Base-by-base conservation (phyloP, 2,888 invertebrate genomes). In the Drosophila merina region DNA sequence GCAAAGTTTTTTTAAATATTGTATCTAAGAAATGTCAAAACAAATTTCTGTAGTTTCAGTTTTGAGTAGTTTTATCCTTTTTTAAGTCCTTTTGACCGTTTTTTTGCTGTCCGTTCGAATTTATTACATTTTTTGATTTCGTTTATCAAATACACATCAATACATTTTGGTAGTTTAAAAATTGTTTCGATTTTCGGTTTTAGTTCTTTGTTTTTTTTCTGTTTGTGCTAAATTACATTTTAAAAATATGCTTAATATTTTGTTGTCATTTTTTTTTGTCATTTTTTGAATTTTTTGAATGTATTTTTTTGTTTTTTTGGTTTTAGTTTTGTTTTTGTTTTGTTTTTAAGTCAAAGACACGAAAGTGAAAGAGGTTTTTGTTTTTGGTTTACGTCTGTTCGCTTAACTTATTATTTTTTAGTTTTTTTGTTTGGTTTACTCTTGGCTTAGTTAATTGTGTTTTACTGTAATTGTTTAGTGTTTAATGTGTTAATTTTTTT, bases 321-420 rank as follows among this genome's bases (percentile, higher is more conserved):
- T 69, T 79, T 86, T 76, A 74, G 72, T 81, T 80, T 66, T 68
- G 75, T 76, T 79, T 80, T 72, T 60, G 58, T 69, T 79, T 86
- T 76, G 76, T 72, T 81, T 80, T 89, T 88, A 82, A 90, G 89
- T 90, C 90, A 91, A 91, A 90, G 90, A 91, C 90, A 91, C 90
- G 90, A 90, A 91, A 91, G 90, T 91, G 91, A 91, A 91, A 91
- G 91, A 91, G 90, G 90, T 90, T 89, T 86, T 84, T 78, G 78
- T 79, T 83, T 86, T 86, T 77, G 78, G 81, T 81, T 84, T 80
- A 80, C 78, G 74, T 84, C 84, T 75, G 75, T 68, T 66, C 58
- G 55, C 77, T 79, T 84, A 84, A 81, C 59, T 77, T 80, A 77
- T 79, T 74, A 68, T 69, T 76, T 76, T 60, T 83, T 14, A 1